Evolutionary conservation across 2,113 vertebrate species (phyloP).

Genomic region (Puntigrus tetrazona): DNA sequence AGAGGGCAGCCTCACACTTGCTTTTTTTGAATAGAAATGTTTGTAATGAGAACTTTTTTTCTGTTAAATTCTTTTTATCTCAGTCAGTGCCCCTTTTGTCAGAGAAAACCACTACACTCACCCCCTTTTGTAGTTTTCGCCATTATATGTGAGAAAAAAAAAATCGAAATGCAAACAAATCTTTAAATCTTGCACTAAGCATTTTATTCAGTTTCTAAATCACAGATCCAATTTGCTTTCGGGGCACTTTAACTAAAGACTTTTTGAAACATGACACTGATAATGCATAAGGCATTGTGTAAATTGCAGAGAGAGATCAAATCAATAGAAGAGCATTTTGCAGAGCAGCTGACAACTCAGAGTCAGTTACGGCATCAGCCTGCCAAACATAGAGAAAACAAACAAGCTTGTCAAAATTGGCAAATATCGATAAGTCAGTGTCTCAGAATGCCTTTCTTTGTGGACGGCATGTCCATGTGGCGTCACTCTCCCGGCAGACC

Average conservation of each 20-base stretch:
- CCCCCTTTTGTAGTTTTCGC: neutral
- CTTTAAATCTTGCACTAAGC: neutral
- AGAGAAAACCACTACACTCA: neutral
- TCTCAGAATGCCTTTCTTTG: neutral
- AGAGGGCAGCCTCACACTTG: constrained; percentile 40
- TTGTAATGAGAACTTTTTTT: neutral
- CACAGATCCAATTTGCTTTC: neutral
- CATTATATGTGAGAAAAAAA: neutral
- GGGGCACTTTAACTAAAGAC: neutral
- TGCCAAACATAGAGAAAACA: neutral
- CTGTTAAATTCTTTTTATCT: no score
- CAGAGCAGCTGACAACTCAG: neutral
- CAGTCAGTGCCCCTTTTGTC: no score
- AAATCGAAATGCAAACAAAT: no score
- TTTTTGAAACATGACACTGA: neutral
- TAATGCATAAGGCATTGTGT: neutral
- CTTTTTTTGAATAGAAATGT: neutral
- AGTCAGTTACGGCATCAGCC: neutral
- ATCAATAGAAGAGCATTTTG: neutral
- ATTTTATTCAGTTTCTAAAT: neutral
- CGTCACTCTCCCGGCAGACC: neutral
- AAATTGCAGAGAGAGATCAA: neutral
- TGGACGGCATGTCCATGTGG: neutral
- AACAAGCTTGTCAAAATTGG: neutral
- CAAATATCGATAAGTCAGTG: neutral